These are phyloP conservation scores for Junco hyemalis DNA, from an alignment of 2,113 vertebrate species.

Conservation along the genomic window DNA sequence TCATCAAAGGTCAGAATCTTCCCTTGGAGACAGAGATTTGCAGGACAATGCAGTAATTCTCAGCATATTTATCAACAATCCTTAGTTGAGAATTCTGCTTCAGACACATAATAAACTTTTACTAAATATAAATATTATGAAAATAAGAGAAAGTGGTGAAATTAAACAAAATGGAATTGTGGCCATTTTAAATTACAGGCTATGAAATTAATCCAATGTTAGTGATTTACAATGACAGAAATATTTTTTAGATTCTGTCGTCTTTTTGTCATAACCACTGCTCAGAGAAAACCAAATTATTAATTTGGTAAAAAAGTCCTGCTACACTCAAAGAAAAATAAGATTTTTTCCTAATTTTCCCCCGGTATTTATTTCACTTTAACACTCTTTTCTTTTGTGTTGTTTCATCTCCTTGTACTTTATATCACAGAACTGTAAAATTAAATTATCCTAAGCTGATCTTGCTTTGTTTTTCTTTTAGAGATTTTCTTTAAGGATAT, in stretches of 20 bases:
- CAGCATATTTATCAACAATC: neutral
- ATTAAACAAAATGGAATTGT: neutral
- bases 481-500: slow-evolving; percentile 61
- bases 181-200: neutral
- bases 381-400: neutral
- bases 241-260: neutral
- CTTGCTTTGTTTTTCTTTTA: slow-evolving; percentile 45
- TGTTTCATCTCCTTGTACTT: neutral
- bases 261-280: neutral
- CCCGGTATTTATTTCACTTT: neutral
- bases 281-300: neutral
- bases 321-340: neutral
- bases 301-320: neutral
- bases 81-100: neutral
- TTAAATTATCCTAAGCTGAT: neutral
- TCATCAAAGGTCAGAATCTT: neutral
- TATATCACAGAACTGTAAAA: neutral
- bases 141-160: neutral
- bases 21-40: neutral
- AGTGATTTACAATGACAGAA: neutral
- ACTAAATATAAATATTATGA: neutral
- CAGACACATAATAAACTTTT: neutral
- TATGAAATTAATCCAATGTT: neutral
- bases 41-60: neutral
- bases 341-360: neutral